Evolutionary conservation across 2,797 vertebrate species (phyloP).

Genomic region (Trachops cirrhosus): DNA sequence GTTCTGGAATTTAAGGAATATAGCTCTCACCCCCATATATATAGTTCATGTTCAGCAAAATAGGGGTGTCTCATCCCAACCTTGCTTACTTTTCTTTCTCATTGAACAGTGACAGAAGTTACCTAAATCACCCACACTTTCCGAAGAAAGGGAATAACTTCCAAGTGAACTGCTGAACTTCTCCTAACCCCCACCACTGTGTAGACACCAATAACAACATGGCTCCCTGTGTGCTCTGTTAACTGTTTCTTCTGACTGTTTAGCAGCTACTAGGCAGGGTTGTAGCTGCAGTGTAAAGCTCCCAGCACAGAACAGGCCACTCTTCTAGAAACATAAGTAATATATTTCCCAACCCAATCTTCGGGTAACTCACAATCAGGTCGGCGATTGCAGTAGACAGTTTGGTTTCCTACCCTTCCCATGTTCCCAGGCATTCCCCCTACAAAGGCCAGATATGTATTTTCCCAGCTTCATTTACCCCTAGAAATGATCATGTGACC

Average conservation of each 20-base stretch:
- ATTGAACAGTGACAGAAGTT: not conserved
- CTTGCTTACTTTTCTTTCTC: not conserved
- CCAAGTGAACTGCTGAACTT: not conserved
- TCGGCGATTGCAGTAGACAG: accelerated
- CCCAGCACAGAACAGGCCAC: not conserved
- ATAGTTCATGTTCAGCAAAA: not conserved
- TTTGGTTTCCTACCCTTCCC: not conserved
- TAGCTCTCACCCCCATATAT: not conserved
- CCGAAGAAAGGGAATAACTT: not conserved
- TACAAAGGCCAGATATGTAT: not conserved
- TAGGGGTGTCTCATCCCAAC: not conserved
- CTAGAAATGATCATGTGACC: not conserved
- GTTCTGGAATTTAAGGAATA: not conserved
- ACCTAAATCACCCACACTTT: not conserved
- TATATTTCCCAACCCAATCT: not conserved
- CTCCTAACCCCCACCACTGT: not conserved
- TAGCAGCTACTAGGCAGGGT: not conserved
- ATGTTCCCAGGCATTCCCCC: not conserved
- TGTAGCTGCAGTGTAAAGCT: not conserved
- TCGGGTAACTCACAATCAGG: not conserved
- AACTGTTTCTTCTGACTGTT: not conserved
- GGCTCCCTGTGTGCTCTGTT: not conserved
- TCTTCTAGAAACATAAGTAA: not conserved
- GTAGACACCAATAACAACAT: not conserved
- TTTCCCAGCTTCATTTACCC: not conserved